Evolutionary conservation across 2,797 vertebrate species (phyloP), one percentile per base, ranked within the genome.

Genomic region (Sebastes dallii): DNA sequence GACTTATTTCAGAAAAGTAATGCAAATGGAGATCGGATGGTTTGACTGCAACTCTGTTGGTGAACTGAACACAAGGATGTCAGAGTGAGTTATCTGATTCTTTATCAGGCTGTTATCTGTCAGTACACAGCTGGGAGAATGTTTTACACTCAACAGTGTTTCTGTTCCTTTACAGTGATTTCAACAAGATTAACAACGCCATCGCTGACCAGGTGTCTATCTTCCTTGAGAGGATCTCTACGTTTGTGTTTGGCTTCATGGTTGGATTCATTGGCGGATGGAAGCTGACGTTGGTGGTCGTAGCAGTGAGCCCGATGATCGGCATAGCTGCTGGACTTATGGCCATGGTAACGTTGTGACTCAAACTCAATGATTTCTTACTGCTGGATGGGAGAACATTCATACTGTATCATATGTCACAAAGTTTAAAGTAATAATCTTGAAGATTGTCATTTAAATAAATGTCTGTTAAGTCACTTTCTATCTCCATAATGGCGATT

Each of bases 1-100:
- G 83, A 92, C 81, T 0, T 97, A 96, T 87, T 97, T 97, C 79
- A 91, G 89, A 55, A 97, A 96, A 81, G 94, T 96, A 11, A 97
- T 97, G 96, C 86, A 86, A 79, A 96, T 97, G 95, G 96, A 97
- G 82, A 97, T 97, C 0, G 96, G 95, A 59, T 97, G 96, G 96
- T 97, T 97, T 84, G 96, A 97, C 91, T 95, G 95, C 86, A 96
- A 90, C 88, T 96, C 96, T 13, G 92, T 96, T 20, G 96, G 96
- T 20, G 96, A 97, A 89, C 89, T 96, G 59, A 97, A 97, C 92
- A 96, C 96, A 3, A 94, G 96, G 84, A 96, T 97, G 82, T 96
- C 96, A 70, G 96, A 97, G 96, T 97, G 94, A 92, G 95, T 85
- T 50, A 50, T 50, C 1, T 27, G 13, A 1, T 3, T 58, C 12